phyloP scores from a whole-genome alignment of 2,888 invertebrate species.

The Dichetophora obliterata region DNA sequence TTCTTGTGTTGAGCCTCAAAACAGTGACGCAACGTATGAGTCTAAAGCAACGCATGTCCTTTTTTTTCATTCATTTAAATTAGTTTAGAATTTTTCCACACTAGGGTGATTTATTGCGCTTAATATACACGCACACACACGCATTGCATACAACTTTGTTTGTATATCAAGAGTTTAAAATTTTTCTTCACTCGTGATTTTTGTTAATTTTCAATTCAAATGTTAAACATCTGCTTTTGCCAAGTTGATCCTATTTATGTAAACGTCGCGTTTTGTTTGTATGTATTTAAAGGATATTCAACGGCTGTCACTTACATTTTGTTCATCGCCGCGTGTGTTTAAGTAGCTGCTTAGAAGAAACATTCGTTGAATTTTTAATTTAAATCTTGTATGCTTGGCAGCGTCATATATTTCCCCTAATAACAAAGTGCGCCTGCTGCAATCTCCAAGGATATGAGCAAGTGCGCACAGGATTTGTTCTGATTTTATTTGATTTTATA shows the following conservation, averaged over 20 bases:
- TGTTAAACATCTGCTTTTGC: slow-evolving; percentile 30
- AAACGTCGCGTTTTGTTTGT: slow-evolving; percentile 22
- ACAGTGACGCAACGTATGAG: background rate
- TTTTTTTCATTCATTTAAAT: slow-evolving; percentile 30
- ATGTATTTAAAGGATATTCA: slow-evolving; percentile 32
- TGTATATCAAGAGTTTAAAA: background rate
- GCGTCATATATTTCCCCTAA: no score
- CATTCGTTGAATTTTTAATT: no score
- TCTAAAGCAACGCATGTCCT: slow-evolving; percentile 6
- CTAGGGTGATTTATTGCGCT: slow-evolving; percentile 18
- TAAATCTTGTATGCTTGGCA: no score
- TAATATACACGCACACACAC: background rate
- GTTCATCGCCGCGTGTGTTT: background rate
- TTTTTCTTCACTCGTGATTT: slow-evolving; percentile 15
- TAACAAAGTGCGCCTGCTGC: no score
- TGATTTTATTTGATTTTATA: no score
- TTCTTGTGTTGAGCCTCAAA: background rate
- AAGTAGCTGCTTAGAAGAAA: background rate
- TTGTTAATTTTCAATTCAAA: slow-evolving; percentile 13
- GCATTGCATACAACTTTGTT: background rate
- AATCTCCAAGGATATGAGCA: no score
- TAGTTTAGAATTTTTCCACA: slow-evolving; percentile 30
- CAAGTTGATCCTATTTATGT: slow-evolving; percentile 15
- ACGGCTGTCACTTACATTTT: slow-evolving; percentile 21
- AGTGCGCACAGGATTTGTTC: no score